A percentile compares a stretch with the other conserved stretches of the same genome.
These are phyloP conservation scores for Gymnorhina tibicen DNA, from an alignment of 2,113 vertebrate genomes.

Conservation along the genomic window DNA sequence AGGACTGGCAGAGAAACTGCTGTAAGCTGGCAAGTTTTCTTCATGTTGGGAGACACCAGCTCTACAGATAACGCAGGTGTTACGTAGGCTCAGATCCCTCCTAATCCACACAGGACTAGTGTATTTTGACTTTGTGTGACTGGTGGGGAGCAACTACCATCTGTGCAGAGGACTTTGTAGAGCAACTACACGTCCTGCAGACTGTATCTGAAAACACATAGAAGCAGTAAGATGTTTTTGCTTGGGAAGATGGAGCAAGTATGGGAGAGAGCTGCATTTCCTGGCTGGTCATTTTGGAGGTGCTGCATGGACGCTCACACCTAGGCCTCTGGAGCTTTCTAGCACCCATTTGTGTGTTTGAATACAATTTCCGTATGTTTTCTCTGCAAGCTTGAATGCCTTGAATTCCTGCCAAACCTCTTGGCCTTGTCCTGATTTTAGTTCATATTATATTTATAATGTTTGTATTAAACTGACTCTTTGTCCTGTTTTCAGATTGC, in stretches of 20 bases:
- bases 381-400: conserved; percentile 45
- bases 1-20: neutral
- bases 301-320: neutral
- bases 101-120: neutral
- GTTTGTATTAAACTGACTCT: conserved; percentile 72
- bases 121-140: neutral
- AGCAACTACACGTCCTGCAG: neutral
- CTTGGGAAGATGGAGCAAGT: neutral
- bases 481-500: conserved; percentile 70
- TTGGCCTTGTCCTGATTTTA: conserved; percentile 67
- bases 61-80: neutral
- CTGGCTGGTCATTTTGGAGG: neutral
- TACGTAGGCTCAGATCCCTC: neutral
- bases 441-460: conserved; percentile 78
- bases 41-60: neutral
- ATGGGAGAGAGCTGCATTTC: neutral
- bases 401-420: conserved; percentile 65
- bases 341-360: neutral
- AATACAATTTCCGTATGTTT: conserved; percentile 56
- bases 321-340: neutral
- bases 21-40: neutral
- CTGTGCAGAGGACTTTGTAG: neutral
- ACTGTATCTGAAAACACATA: neutral
- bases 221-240: neutral
- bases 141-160: neutral